These are phyloP conservation scores for Sternarchorhynchus goeldii DNA, from an alignment of 2,797 vertebrate species.

Conservation along the genomic window DNA sequence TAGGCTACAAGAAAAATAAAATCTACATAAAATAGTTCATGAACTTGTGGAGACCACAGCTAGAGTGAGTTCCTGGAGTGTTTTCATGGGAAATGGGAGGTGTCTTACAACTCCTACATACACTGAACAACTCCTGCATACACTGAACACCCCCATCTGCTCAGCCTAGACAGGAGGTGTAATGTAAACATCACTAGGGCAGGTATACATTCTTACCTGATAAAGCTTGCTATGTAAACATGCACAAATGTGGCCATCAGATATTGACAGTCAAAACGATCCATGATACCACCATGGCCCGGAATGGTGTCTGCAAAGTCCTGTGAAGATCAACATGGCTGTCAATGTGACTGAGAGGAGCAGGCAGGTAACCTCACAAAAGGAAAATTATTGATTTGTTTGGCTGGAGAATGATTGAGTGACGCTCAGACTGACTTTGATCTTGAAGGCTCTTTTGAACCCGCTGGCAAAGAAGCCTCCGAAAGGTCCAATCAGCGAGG, in stretches of 20 bases:
- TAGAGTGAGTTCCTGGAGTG: background rate
- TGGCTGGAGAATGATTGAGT: background rate
- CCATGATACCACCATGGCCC: conserved; percentile 96
- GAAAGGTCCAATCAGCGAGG: conserved; percentile 92
- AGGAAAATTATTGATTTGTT: background rate
- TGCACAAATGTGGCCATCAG: conserved; percentile 97
- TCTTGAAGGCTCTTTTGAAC: conserved; percentile 98
- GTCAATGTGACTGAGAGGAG: background rate
- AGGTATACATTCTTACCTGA: conserved; percentile 78
- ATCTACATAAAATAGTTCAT: no score
- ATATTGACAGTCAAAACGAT: conserved; percentile 97
- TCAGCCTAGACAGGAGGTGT: background rate
- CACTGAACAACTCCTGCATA: background rate
- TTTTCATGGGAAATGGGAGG: no score
- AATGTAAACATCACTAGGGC: background rate
- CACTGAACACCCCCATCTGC: background rate
- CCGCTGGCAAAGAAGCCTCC: conserved; percentile 98
- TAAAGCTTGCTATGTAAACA: conserved; percentile 95
- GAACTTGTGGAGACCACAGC: no score
- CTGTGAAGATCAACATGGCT: conserved; percentile 66
- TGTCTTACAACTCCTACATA: no score
- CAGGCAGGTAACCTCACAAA: background rate
- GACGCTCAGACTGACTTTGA: conserved; percentile 80
- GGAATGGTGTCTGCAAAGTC: conserved; percentile 97
- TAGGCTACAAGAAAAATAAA: no score